Evolutionary conservation across 2,888 invertebrate species (phyloP).

Genomic region (Phrixothrix hirtus): DNA sequence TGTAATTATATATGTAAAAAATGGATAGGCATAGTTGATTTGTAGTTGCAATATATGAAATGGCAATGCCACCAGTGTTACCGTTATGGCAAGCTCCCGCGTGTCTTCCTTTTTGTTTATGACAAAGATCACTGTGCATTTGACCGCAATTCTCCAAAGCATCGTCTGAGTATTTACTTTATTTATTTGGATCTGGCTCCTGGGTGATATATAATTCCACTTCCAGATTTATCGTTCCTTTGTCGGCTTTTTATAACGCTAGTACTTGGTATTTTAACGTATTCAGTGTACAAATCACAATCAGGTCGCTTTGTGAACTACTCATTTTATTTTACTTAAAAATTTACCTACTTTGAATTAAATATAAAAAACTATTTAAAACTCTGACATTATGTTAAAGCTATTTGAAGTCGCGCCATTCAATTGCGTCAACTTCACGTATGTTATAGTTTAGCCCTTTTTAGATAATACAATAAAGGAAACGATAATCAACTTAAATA

Average conservation of each 20-base stretch:
- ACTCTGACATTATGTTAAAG: too few relatives aligned
- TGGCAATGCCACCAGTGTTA: slow-evolving; percentile 18
- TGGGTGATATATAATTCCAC: slow-evolving; percentile 31
- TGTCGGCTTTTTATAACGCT: slow-evolving; percentile 31
- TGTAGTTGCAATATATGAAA: slow-evolving; percentile 12
- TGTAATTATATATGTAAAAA: slow-evolving; percentile 10
- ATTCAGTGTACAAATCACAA: slow-evolving; percentile 28
- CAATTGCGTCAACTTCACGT: too few relatives aligned
- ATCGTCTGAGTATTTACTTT: slow-evolving; percentile 30
- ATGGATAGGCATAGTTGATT: slow-evolving; percentile 11
- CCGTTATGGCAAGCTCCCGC: slow-evolving; percentile 28
- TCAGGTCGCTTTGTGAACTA: slow-evolving; percentile 21
- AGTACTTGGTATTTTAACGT: slow-evolving; percentile 23
- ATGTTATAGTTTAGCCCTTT: too few relatives aligned
- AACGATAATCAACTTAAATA: too few relatives aligned
- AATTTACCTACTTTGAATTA: too few relatives aligned
- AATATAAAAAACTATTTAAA: too few relatives aligned
- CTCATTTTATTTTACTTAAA: slow-evolving; percentile 4
- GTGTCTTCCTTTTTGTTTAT: slow-evolving; percentile 25
- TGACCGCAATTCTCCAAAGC: slow-evolving; percentile 28
- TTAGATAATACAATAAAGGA: too few relatives aligned
- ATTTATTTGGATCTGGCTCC: slow-evolving; percentile 28
- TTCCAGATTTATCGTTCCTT: slow-evolving; percentile 32
- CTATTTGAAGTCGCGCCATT: too few relatives aligned
- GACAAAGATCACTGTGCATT: slow-evolving; percentile 25